These are phyloP conservation scores for Lithophane leautieri DNA, from an alignment of 2,888 invertebrate genomes.

Conservation along the genomic window DNA sequence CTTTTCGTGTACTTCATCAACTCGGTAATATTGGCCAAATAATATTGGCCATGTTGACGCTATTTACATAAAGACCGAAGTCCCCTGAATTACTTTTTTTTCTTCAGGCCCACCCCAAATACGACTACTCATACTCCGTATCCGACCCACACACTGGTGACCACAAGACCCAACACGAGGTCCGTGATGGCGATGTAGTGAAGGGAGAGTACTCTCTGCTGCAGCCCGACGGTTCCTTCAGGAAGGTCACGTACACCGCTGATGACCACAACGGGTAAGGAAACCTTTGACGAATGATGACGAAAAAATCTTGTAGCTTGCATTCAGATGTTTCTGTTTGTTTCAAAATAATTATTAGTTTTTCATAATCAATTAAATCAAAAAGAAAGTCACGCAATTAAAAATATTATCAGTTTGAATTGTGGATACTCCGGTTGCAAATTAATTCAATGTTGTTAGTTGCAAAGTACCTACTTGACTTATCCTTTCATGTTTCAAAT, in stretches of 20 bases:
- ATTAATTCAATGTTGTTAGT: neutral
- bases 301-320: neutral
- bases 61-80: neutral
- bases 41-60: neutral
- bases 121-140: constrained; percentile 88
- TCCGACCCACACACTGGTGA: constrained; percentile 89
- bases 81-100: neutral
- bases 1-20: neutral
- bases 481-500: neutral
- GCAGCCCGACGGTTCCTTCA: constrained; percentile 88
- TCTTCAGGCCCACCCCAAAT: constrained; percentile 87
- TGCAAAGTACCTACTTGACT: neutral
- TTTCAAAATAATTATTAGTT: neutral
- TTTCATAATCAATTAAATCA: neutral
- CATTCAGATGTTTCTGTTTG: constrained; percentile 2
- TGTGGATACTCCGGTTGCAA: too few species aligned
- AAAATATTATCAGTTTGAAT: too few species aligned
- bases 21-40: neutral
- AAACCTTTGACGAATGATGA: neutral
- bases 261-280: constrained; percentile 88
- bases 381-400: neutral
- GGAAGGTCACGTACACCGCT: constrained; percentile 89
- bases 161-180: constrained; percentile 88
- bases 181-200: constrained; percentile 86
- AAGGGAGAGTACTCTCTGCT: constrained; percentile 88